These are phyloP conservation scores for Standfussiana lucernea DNA, from an alignment of 2,888 invertebrate genomes.

Conservation along the genomic window DNA sequence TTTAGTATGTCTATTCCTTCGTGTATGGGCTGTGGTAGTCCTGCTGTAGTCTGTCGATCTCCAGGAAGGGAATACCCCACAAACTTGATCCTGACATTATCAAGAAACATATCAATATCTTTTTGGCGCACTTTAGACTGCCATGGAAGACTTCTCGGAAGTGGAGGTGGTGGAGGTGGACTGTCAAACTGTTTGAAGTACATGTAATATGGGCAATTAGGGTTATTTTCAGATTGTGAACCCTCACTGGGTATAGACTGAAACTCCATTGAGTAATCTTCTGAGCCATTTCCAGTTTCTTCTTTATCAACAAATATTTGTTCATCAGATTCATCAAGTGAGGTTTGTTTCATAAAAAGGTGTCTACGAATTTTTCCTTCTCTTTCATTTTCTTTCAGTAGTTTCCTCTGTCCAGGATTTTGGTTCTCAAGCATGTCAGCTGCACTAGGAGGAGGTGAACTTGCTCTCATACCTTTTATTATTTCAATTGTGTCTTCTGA, in stretches of 20 bases:
- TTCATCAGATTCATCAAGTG: constrained; percentile 95
- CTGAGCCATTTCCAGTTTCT: constrained; percentile 91
- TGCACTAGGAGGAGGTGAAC: constrained; percentile 98
- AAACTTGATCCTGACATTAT: constrained; percentile 98
- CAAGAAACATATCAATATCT: constrained; percentile 98
- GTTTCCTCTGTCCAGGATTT: constrained; percentile 93
- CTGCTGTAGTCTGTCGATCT: constrained; percentile 97
- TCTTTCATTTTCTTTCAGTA: constrained; percentile 89
- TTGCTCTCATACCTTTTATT: constrained; percentile 97
- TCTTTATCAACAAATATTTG: constrained; percentile 94
- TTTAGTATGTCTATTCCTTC: constrained; percentile 98
- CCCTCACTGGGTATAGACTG: constrained; percentile 88
- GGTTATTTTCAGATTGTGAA: constrained; percentile 81
- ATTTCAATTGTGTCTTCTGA: constrained; percentile 98
- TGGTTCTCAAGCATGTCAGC: constrained; percentile 97
- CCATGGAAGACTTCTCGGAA: constrained; percentile 96
- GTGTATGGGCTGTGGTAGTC: constrained; percentile 98
- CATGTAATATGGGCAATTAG: constrained; percentile 85
- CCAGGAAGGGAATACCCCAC: constrained; percentile 97
- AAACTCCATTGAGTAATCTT: constrained; percentile 91
- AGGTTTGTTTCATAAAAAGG: constrained; percentile 97
- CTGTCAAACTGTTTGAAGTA: constrained; percentile 87
- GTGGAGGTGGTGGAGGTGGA: constrained; percentile 86
- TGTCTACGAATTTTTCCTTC: constrained; percentile 93
- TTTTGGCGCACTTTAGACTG: constrained; percentile 98